Percentiles rank a stretch among this genome's conserved stretches.
phyloP scores from a whole-genome alignment of 2,113 vertebrate species.

The Melierax canorus region DNA sequence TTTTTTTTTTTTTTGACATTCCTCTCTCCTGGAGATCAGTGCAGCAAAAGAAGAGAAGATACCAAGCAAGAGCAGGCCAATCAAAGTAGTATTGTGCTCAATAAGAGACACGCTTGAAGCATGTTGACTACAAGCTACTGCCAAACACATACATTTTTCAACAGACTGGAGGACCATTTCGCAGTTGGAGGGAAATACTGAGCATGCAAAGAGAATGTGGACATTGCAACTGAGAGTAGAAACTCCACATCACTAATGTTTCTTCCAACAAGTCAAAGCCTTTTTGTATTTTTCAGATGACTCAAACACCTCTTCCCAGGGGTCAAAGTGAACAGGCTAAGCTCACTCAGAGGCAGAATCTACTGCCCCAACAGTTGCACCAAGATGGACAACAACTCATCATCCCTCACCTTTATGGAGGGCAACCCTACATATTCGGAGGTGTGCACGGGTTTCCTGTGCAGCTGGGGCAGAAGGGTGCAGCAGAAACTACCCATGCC shows the following conservation, averaged over 20 bases:
- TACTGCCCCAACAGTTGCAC: not conserved
- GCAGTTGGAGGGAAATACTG: not conserved
- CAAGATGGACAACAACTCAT: not conserved
- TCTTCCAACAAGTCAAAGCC: not conserved
- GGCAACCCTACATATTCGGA: not conserved
- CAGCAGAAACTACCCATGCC: not conserved
- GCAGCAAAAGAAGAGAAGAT: slow-evolving; percentile 37
- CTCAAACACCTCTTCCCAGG: not conserved
- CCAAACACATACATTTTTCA: slow-evolving; percentile 26
- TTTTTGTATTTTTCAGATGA: not conserved
- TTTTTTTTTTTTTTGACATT: not conserved
- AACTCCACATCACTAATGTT: not conserved
- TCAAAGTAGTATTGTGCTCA: slow-evolving; percentile 18
- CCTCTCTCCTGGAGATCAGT: not conserved
- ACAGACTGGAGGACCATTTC: not conserved
- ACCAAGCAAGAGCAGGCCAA: slow-evolving; percentile 31
- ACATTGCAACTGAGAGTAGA: not conserved
- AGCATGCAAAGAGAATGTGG: not conserved
- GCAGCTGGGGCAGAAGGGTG: fast-evolving
- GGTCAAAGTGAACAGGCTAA: not conserved
- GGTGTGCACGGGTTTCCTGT: not conserved
- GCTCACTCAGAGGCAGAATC: not conserved
- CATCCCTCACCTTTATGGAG: not conserved
- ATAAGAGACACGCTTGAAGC: slow-evolving; percentile 17
- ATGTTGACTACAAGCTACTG: slow-evolving; percentile 19